Base-by-base conservation (phyloP, 2,888 invertebrate genomes). In the Plagodis pulveraria region DNA sequence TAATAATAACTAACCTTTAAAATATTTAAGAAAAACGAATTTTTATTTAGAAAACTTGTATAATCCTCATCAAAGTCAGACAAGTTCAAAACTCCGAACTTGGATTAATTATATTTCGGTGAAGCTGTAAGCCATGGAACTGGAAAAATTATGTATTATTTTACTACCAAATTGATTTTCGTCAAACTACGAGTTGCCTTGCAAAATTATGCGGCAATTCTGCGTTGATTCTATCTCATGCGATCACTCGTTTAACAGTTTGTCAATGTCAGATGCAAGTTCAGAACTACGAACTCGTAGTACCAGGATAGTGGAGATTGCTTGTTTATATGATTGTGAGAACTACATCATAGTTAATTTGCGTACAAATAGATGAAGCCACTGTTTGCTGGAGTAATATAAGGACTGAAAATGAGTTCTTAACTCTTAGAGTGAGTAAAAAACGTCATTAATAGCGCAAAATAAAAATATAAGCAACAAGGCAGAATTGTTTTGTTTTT, bases 241-340 rank as follows among this genome's bases (percentile, higher is more conserved):
- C 32, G 42, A 53, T 57, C 22, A 58, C 55, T 58, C 52, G 56
- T 35, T 56, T 59, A 62, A 65, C 66, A 70, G 72, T 76, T 74
- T 72, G 70, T 76, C 74, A 76, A 69, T 62, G 74, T 74, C 76
- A 71, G 57, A 49, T 65, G 69, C 73, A 73, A 70, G 71, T 66
- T 67, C 62, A 57, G 59, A 65, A 65, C 65, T 69, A 54, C 58
- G 35, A 53, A 62, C 51, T 61, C 49, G 60, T 50, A 52, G 56
- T 56, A 36, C 56, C 45, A 36, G 44, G 38, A 49, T 61, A 48
- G 38, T 46, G 43, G 63, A 63, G 58, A 65, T 63, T 64, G 64
- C 58, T 58, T 66, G 63, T 63, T 66, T 68, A 73, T 70, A 65
- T 67, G 62, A 58, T 64, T 65, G 62, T 58, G 22, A 38, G 12